phyloP scores from a whole-genome alignment of 2,888 invertebrate species.

The Diogma glabrata region DNA sequence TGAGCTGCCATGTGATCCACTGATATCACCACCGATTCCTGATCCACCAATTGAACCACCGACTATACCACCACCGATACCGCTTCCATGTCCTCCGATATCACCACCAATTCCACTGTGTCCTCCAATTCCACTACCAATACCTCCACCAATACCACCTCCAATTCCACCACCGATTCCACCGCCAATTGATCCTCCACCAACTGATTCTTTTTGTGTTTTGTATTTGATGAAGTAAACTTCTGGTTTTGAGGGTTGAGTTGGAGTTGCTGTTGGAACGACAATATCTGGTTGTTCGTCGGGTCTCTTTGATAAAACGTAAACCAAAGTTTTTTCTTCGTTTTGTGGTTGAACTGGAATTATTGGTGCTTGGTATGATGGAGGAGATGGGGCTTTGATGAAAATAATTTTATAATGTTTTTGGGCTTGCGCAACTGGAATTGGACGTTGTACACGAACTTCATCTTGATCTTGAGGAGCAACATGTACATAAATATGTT shows the following conservation, averaged over 20 bases:
- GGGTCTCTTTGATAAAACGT: conserved; percentile 80
- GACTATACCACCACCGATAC: conserved; percentile 28
- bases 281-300: conserved; percentile 72
- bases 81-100: conserved; percentile 21
- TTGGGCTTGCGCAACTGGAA: conserved; percentile 61
- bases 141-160: conserved; percentile 19
- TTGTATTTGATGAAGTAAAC: conserved; percentile 65
- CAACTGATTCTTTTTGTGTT: conserved; percentile 31
- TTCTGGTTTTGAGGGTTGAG: conserved; percentile 78
- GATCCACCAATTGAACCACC: conserved; percentile 23
- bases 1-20: conserved; percentile 21
- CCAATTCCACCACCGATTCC: conserved; percentile 18
- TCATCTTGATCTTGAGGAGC: conserved; percentile 79
- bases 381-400: conserved; percentile 80
- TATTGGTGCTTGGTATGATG: conserved; percentile 68
- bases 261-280: conserved; percentile 65
- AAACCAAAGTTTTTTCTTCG: conserved; percentile 79
- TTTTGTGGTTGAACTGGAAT: conserved; percentile 71
- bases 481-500: conserved; percentile 82
- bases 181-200: conserved; percentile 27
- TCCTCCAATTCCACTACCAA: conserved; percentile 18
- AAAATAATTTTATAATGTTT: conserved; percentile 89
- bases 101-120: conserved; percentile 22
- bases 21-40: conserved; percentile 15
- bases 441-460: conserved; percentile 52